phyloP scores from a whole-genome alignment of 2,797 vertebrate genomes.

The Lacerta agilis region DNA sequence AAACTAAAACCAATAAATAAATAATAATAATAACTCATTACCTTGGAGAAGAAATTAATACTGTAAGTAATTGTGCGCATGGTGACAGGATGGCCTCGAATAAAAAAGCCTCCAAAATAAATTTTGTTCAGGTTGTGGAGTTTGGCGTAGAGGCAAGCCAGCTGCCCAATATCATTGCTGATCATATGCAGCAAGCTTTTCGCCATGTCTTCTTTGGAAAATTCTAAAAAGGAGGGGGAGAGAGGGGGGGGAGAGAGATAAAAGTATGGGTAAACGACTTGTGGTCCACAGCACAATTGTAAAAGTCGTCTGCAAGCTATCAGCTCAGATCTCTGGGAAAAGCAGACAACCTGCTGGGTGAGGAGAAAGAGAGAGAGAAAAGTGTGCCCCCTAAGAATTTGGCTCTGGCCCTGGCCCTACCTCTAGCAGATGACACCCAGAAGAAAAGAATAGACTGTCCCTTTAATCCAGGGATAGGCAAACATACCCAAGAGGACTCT shows the following conservation, averaged over 20 bases:
- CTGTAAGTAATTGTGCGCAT: conserved; percentile 99
- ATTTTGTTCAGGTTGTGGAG: conserved; percentile 91
- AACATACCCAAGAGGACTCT: background rate
- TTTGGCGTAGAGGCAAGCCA: conserved; percentile 94
- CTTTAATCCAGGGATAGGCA: background rate
- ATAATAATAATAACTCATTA: conserved; percentile 32
- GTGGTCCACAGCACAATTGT: no score
- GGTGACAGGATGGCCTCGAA: conserved; percentile 94
- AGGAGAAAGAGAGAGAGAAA: no score
- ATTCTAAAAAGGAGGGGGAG: conserved; percentile 79
- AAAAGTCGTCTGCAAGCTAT: no score
- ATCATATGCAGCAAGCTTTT: conserved; percentile 99
- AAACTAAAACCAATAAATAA: background rate
- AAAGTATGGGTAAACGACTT: background rate
- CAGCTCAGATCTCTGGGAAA: no score
- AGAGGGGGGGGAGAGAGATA: background rate
- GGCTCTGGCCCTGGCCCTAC: no score
- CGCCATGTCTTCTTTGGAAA: conserved; percentile 97
- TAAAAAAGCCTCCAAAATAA: conserved; percentile 98
- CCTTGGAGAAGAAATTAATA: conserved; percentile 99
- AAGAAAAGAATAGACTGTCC: no score
- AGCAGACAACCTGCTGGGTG: no score
- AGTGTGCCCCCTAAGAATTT: no score
- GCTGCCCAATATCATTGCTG: conserved; percentile 98
- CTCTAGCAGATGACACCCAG: no score